Evolutionary conservation across 2,888 invertebrate genomes (phyloP).

Genomic region (Chirona hameri): DNA sequence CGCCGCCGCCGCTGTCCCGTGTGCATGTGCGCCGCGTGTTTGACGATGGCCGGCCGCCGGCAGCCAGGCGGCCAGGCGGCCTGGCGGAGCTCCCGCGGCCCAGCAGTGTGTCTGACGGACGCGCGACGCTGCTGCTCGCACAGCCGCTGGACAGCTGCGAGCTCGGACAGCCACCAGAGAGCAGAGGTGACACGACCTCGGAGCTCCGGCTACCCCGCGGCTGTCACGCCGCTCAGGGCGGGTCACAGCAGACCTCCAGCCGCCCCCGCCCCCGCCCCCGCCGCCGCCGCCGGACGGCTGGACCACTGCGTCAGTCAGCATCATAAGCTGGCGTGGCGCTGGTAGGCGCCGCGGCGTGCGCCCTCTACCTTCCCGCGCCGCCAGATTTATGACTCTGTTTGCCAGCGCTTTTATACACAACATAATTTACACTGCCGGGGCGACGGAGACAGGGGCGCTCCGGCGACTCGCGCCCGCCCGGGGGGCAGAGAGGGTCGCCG

Average conservation of each 20-base stretch:
- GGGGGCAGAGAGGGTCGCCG: conserved; percentile 27
- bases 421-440: conserved; percentile 22
- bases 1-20: no score
- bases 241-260: not conserved
- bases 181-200: no score
- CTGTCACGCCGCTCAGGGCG: no score
- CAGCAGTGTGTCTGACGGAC: no score
- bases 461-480: not conserved
- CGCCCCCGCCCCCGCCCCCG: not conserved
- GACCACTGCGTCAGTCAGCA: not conserved
- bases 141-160: no score
- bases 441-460: conserved; percentile 13
- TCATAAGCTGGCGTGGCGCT: not conserved
- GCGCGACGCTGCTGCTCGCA: no score
- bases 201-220: no score
- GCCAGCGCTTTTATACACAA: conserved; percentile 27
- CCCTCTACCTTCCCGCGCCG: not conserved
- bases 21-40: no score
- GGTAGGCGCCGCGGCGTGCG: not conserved
- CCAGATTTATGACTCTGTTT: conserved; percentile 28
- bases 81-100: no score
- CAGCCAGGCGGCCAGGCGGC: not conserved
- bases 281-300: not conserved
- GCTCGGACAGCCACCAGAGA: no score
- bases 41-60: no score